These are phyloP conservation scores for Fukomys damarensis DNA, from an alignment of 2,113 vertebrate genomes.

Conservation along the genomic window DNA sequence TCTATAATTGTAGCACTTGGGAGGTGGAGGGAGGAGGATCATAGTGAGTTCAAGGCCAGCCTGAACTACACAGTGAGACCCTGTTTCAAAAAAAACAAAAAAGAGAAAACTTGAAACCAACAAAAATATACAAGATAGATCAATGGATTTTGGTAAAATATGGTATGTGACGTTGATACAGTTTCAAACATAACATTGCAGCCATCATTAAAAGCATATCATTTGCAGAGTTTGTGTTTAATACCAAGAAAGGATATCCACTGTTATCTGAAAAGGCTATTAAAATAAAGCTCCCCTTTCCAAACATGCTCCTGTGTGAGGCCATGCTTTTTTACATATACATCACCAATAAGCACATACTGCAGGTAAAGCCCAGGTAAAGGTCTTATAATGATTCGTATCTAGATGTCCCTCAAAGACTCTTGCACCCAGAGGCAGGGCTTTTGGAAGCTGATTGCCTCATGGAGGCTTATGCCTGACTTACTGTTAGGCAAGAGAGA, in stretches of 20 bases:
- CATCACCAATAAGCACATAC: background rate
- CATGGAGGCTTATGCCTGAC: background rate
- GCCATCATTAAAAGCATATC: background rate
- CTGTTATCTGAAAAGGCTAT: constrained; percentile 18
- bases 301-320: background rate
- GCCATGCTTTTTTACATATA: background rate
- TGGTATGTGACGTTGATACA: background rate
- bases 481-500: background rate
- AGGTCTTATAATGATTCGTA: background rate
- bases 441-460: background rate
- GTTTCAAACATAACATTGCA: background rate
- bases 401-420: background rate
- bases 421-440: background rate
- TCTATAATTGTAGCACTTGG: background rate
- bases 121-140: background rate
- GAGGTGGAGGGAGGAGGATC: background rate
- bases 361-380: too few species aligned
- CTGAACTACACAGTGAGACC: background rate
- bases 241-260: background rate
- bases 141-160: background rate
- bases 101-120: background rate
- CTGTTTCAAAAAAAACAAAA: too few species aligned
- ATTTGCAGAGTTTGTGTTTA: background rate
- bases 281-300: background rate
- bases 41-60: background rate